Evolutionary conservation across 2,888 invertebrate species (phyloP), one percentile per base, ranked within the genome.

Genomic region (Lapara coniferarum): DNA sequence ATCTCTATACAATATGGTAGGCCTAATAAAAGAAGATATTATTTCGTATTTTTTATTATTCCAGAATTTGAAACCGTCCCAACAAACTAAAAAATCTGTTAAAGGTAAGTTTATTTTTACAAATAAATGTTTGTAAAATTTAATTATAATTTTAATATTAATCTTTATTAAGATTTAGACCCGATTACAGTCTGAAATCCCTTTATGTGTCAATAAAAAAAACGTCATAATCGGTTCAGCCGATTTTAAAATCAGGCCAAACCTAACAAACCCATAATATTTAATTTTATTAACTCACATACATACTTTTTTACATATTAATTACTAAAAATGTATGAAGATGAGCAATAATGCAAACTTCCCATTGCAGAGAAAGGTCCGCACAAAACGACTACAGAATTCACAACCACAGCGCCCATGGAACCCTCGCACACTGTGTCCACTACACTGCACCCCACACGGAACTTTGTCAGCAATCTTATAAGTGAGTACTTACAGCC

Each of bases 1-100:
- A 25, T 25, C 37, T 37, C 0, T 37, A 37, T 37, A 37, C 5
- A 8, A 37, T 37, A 37, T 37, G 37, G 37, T 37, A 7, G 37
- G 2, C 37, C 4, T 37, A 8, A 7, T 2, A 8, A 37, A 8
- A 37, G 4, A 16, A 16, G 25, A 25, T 25, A 16, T 53, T 16
- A 14, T 69, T 12, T 19, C 13, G 37, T 44, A 25, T 66, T 30
- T 66, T 63, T 74, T 73, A 69, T 72, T 71, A 84, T 89, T 73
- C n/a, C 89, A 93, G 92, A 90, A 89, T 73, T 76, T 85, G 72
- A 93, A 93, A 83, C 78, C 87, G 2, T 85, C 90, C 25, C 91
- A 88, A 73, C 90, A 91, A 8, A 84, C 84, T 4, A 92, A 92
- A 75, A 93, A 92, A 78, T 83, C 85, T 12, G 84, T 83, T 0